Evolutionary conservation across 1,140 invertebrate genomes (phyloP).

Genomic region (Nasonia vitripennis): DNA sequence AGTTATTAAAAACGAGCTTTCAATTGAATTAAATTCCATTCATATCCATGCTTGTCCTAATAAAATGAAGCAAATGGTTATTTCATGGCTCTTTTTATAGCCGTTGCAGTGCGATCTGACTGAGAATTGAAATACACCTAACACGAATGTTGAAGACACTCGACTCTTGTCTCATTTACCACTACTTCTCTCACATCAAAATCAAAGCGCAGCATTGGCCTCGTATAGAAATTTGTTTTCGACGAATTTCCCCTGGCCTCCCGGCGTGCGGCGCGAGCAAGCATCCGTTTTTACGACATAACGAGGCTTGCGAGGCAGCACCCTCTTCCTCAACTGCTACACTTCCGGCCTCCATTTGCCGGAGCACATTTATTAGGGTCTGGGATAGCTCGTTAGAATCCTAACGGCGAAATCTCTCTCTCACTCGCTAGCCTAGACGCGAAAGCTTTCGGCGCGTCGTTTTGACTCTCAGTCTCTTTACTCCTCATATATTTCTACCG

Average conservation of each 20-base stretch:
- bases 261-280: background rate
- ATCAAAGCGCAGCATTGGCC: background rate
- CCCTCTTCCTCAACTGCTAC: constrained; percentile 18
- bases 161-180: too few relatives aligned
- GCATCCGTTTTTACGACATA: constrained; percentile 56
- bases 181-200: too few relatives aligned
- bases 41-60: too few relatives aligned
- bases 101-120: too few relatives aligned
- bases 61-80: too few relatives aligned
- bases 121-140: too few relatives aligned
- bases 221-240: constrained; percentile 29
- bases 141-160: too few relatives aligned
- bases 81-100: too few relatives aligned
- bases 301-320: constrained; percentile 51
- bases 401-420: constrained; percentile 34
- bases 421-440: constrained; percentile 15
- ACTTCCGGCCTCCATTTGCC: constrained; percentile 38
- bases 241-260: constrained; percentile 13
- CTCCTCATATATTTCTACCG: constrained; percentile 18
- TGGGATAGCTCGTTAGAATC: constrained; percentile 47
- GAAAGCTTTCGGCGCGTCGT: constrained; percentile 20
- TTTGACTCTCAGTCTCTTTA: constrained; percentile 16
- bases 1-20: too few relatives aligned
- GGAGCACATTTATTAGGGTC: constrained; percentile 43
- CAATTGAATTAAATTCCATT: too few relatives aligned